Evolutionary conservation across 2,797 vertebrate species (phyloP), one percentile per base, ranked within the genome.

Genomic region (Pitangus sulphuratus): DNA sequence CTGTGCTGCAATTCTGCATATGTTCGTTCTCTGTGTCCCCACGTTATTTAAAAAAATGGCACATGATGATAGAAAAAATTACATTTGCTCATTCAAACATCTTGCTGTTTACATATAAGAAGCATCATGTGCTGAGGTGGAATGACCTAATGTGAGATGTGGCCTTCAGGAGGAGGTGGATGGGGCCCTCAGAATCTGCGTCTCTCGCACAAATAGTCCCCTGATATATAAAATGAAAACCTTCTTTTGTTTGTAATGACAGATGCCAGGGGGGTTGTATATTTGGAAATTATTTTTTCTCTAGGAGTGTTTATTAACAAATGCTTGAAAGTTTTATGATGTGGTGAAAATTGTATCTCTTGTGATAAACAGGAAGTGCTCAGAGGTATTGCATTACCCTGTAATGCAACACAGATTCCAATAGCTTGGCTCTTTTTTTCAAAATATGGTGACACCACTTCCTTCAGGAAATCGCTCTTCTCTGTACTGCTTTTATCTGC

Each of bases 271-370:
- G 58, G 31, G 37, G 16, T 31, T 84, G 74, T 88, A 62, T 93
- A 81, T 91, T 96, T 97, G 83, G 65, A 69, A 88, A 69, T 84
- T 92, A 78, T 51, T 84, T 91, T 95, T 93, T 84, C 82, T 70
- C 47, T 72, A 69, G 40, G 42, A 89, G 33, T 53, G 54, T 89
- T 96, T 90, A 86, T 84, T 96, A 93, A 84, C 47, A 96, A 89
- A 88, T 16, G 39, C 69, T 89, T 66, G 69, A 58, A 90, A 87
- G 61, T 91, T 96, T 92, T 86, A 82, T 66, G 82, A 84, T 76
- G 87, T 90, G 92, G 84, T 88, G 76, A 95, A 82, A 90, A 77
- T 70, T 11, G 3, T 66, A 21, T 66, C 80, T 66, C 76, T 84
- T 11, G 4, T 40, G 85, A 88, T 86, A 90, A 90, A 96, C 95